Base-by-base conservation (phyloP, 2,113 vertebrate genomes). In the Campylomormyrus numenius region DNA sequence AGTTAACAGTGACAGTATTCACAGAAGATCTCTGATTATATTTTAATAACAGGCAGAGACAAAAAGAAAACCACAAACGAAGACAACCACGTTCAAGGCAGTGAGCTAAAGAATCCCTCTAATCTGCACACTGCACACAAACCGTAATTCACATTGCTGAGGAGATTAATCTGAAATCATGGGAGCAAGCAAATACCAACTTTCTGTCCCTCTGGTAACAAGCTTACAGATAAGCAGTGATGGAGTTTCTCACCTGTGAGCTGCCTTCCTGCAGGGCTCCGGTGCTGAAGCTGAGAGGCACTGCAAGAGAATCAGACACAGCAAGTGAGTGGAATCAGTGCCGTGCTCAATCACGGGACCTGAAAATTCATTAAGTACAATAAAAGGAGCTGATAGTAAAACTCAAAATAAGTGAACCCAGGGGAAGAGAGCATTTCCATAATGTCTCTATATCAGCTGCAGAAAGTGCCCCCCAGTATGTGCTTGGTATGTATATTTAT, bases 231-330 rank as follows among this genome's bases (percentile, higher is more conserved):
- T 24, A 74, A n/a, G 31, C 19, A 86, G 87, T 62, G 11, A 46
- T 17, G 45, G 46, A 90, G 84, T 17, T 90, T 89, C 94, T 93
- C 94, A 95, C 95, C 94, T 94, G 93, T 31, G 93, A 92, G 89
- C 27, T 27, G 19, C 27, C 83, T 94, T 93, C 93, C 90, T 91
- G 92, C 46, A 92, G 92, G 91, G 89, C 91, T 91, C 92, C 90
- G 5, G 90, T 90, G 74, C 91, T 91, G 86, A 93, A 84, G 91
- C 90, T 80, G 88, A 94, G 88, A 35, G 91, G 89, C 91, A 93
- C 94, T 95, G 92, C 27, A 91, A 92, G 49, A 86, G 93, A 90
- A 77, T 90, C 83, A 80, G 7, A 90, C 77, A 90, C 89, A 58
- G 91, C 80, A 19, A 0, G 56, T 70, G 89, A 62, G 88, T 8